Base-by-base conservation (phyloP, 2,797 vertebrate genomes). In the Eutrigla gurnardus region DNA sequence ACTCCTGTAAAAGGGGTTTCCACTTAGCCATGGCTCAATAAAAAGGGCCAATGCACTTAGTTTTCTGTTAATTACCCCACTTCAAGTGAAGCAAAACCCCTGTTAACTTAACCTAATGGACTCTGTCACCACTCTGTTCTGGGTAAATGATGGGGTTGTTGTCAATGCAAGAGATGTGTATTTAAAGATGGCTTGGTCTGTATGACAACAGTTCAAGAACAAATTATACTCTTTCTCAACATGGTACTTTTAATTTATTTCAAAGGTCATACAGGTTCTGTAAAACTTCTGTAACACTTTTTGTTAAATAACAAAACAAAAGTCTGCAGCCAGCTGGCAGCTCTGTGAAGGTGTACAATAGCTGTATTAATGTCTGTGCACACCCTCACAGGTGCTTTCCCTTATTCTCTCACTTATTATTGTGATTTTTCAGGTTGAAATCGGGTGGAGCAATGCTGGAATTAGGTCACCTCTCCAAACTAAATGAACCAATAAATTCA, bases 1-100 rank as follows among this genome's bases (percentile, higher is more conserved):
- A 91, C 77, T 93, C 85, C 86, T 78, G 83, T 91, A 88, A 92
- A 90, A 88, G 78, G 79, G 78, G 73, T 82, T 84, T 89, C 81
- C 89, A 88, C 81, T 89, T 88, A 88, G 73, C 74, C 81, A 81
- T 79, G 67, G 77, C 78, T 86, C 84, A 81, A 85, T 90, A 88
- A 90, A 91, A 90, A 89, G 82, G 70, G 72, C 82, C 81, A 65
- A 4, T 73, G 88, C 90, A 89, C 86, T 86, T 78, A 90, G 87
- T 70, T 85, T 61, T 78, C 73, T 81, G 89, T 84, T 91, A 93
- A 93, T 90, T 87, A 85, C 83, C 70, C 73, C 83, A 83, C 72
- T 89, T 80, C 74, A 89, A 86, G 75, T 83, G 67, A 83, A 78
- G 89, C 78, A 77, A 86, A 86, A 85, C 89, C 77, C 70, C 57